Evolutionary conservation across 2,888 invertebrate genomes (phyloP).

Genomic region (Aricia artaxerxes): DNA sequence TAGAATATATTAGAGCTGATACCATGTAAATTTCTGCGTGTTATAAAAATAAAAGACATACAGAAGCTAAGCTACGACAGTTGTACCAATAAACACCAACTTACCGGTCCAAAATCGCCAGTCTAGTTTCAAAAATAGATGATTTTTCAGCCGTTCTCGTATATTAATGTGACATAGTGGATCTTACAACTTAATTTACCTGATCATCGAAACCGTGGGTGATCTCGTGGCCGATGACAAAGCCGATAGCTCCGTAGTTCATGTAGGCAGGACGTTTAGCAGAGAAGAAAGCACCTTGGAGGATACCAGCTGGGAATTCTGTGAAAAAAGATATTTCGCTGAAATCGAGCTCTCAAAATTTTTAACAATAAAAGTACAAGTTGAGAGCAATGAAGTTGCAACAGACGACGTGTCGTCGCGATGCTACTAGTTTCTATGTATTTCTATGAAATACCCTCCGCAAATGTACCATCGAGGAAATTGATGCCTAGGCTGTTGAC

Average conservation of each 20-base stretch:
- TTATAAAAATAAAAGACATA: not conserved
- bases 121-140: slow-evolving; percentile 15
- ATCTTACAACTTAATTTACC: slow-evolving; percentile 51
- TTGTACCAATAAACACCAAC: not conserved
- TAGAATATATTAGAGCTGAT: not conserved
- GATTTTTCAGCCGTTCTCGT: slow-evolving; percentile 9
- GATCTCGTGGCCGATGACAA: slow-evolving; percentile 95
- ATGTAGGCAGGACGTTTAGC: slow-evolving; percentile 93
- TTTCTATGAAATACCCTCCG: too few species aligned
- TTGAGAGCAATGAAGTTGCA: too few species aligned
- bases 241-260: slow-evolving; percentile 95
- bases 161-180: not conserved
- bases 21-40: not conserved
- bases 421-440: too few species aligned
- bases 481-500: too few species aligned
- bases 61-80: not conserved
- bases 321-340: slow-evolving; percentile 36
- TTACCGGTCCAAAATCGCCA: slow-evolving; percentile 16
- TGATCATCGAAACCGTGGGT: slow-evolving; percentile 95
- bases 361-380: too few species aligned
- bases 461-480: too few species aligned
- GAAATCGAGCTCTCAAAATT: too few species aligned
- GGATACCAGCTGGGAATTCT: slow-evolving; percentile 97
- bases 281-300: slow-evolving; percentile 95
- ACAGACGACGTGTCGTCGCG: too few species aligned